Percentiles rank a stretch among this genome's conserved stretches.
Evolutionary conservation across 2,113 vertebrate species (phyloP).

Genomic region (Lipophrys pholis): DNA sequence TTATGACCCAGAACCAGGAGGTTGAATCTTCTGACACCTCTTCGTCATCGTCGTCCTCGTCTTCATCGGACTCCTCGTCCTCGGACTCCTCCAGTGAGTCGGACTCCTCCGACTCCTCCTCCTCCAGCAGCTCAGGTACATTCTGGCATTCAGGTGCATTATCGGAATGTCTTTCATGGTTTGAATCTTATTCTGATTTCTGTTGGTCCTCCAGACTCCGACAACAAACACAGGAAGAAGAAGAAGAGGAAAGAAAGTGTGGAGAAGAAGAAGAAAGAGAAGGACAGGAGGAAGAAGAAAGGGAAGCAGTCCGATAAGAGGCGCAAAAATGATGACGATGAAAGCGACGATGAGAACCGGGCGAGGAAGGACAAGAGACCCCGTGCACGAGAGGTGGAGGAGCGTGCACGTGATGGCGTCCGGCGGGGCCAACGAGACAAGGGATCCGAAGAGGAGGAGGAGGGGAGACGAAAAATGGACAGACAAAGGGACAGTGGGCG

Average conservation of each 20-base stretch:
- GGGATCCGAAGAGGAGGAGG: conserved; percentile 37
- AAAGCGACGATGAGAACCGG: conserved; percentile 16
- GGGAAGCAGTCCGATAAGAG: conserved; percentile 36
- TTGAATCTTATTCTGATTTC: too few relatives aligned
- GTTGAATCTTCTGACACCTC: conserved; percentile 91
- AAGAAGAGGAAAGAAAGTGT: conserved; percentile 59
- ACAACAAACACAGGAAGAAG: conserved; percentile 65
- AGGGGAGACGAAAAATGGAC: conserved; percentile 29
- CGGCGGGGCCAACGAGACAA: conserved; percentile 31
- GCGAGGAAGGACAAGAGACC: conserved; percentile 38
- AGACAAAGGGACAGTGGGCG: conserved; percentile 20
- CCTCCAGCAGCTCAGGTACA: conserved; percentile 89
- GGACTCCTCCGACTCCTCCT: conserved; percentile 82
- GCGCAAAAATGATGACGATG: conserved; percentile 5
- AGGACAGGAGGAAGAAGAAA: not conserved
- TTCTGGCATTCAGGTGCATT: not conserved
- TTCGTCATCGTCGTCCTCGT: conserved; percentile 79
- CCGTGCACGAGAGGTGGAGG: conserved; percentile 10
- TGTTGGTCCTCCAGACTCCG: conserved; percentile 57
- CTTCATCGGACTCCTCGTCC: conserved; percentile 80
- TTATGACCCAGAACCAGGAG: conserved; percentile 97
- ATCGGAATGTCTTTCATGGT: too few relatives aligned
- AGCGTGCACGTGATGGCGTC: conserved; percentile 10
- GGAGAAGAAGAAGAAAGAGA: conserved; percentile 40
- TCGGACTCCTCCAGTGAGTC: conserved; percentile 86